Base-by-base conservation (phyloP, 2,797 vertebrate species). In the Propithecus deckenii region DNA sequence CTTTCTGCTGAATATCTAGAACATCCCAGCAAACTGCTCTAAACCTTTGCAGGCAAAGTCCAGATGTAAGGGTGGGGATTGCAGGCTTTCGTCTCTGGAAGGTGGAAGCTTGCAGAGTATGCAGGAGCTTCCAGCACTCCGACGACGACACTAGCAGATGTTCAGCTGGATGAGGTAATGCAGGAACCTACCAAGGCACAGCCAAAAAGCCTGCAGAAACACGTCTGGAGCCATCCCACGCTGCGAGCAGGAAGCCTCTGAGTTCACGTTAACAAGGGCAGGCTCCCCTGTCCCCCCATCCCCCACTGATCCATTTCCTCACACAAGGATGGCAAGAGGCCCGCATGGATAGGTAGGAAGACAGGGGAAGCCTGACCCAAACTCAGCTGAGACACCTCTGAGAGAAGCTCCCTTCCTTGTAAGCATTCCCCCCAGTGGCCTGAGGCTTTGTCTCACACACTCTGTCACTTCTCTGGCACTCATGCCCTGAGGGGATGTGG, bases 191-290 rank as follows among this genome's bases (percentile, higher is more conserved):
- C 30, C 28, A 4, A 1, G 18, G 52, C 15, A 0, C 8, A 69
- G 91, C 84, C 84, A 25, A 46, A 32, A 80, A 61, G 50, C 92
- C 79, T 93, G 92, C 32, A 61, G 96, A 88, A 79, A 76, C 96
- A 50, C 0, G 57, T 89, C 96, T 17, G 32, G 52, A 86, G 90
- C 12, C 55, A 32, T 41, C 84, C 59, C 72, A 43, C 3, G 0
- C 72, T 1, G 0, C 9, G 59, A 83, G 59, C 91, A 74, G 76
- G 35, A 79, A 88, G 57, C 50, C 78, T 94, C 17, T 38, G 72
- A 43, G 85, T 74, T 94, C 91, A 30, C 23, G 7, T 15, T 9
- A 41, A 65, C 2, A 38, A 0, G 25, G 61, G 92, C 46, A 83
- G 71, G n/a, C 46, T 89, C n/a, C 32, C 32, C 0, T 28, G 93